Evolutionary conservation across 30 jellyfish, hydroid and myxozoan species (phyloP), one percentile per base, ranked within the genome.

Genomic region (Aurelia sp.): DNA sequence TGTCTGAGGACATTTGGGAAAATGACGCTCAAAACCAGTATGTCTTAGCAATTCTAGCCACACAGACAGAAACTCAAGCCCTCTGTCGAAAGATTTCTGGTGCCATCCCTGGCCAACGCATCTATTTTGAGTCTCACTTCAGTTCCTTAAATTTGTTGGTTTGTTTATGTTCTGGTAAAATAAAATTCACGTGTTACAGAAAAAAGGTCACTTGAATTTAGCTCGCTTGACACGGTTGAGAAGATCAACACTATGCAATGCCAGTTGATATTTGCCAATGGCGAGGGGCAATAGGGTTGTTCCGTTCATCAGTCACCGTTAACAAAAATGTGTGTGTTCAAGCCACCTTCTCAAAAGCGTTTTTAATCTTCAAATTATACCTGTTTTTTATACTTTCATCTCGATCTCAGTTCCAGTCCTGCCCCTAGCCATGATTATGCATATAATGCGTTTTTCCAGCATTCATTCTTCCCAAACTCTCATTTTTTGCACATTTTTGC

Each of bases 251-350:
- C 81, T 70, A 8, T 8, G 81, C 35, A 69, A 70, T 70, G 81
- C 31, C 44, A 66, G 77, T 66, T 66, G 44, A 66, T 66, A 66
- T 23, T 33, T 66, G 52, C 77, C 77, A 66, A 70, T 70, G 81
- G 81, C 81, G 66, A 48, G 81, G 70, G 81, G 81, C 66, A n/a
- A 21, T 48, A 70, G 81, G 64, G 41, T 18, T 70, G 81, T 70
- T 70, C 81, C 81, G 81, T 70, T 70, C 81, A 13, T 70, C 81
- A 70, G 81, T 70, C 81, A 23, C 81, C 27, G 30, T 70, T 11
- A 70, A n/a, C 27, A 70, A 70, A 70, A 70, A 48, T 30, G 41
- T 31, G 27, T 30, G 81, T 70, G n/a, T 69, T 33, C 81, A 70
- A 70, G 62, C 23, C 35, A 70, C 81, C 4, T 70, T 70, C 47